phyloP scores from a whole-genome alignment of 2,113 vertebrate species.

The Saccopteryx bilineata region DNA sequence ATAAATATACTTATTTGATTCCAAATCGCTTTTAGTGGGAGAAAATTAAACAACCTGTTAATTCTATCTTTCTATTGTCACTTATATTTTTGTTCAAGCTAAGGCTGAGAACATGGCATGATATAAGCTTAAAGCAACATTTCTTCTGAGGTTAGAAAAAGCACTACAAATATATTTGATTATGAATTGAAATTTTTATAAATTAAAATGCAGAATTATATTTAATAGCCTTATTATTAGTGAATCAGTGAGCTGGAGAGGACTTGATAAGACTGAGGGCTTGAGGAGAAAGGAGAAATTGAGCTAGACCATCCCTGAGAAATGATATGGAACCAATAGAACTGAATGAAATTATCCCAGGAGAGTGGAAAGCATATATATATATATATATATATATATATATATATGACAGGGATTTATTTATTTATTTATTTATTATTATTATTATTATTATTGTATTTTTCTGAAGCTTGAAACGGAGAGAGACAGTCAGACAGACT shows the following conservation, averaged over 20 bases:
- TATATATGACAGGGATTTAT: not conserved
- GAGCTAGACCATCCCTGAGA: not conserved
- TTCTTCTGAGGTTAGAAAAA: not conserved
- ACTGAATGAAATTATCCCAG: not conserved
- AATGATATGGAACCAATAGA: not conserved
- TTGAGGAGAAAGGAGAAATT: not conserved
- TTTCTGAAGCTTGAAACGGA: too few relatives aligned
- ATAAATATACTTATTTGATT: not conserved
- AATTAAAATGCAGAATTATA: not conserved
- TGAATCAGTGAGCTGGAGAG: not conserved
- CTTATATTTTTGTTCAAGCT: not conserved
- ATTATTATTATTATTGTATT: too few relatives aligned
- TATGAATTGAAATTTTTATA: not conserved
- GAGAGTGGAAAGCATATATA: not conserved
- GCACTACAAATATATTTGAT: constrained; percentile 27
- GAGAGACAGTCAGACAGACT: too few relatives aligned
- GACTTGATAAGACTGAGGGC: not conserved
- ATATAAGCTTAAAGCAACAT: not conserved
- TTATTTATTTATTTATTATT: too few relatives aligned
- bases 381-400: too few relatives aligned
- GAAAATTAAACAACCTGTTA: not conserved
- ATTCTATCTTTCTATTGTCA: not conserved
- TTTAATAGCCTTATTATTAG: not conserved
- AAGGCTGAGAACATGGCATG: not conserved
- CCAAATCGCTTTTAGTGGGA: not conserved